Conservation (phyloP, 2,113 vertebrate genomes). For the Ammodytes marinus region DNA sequence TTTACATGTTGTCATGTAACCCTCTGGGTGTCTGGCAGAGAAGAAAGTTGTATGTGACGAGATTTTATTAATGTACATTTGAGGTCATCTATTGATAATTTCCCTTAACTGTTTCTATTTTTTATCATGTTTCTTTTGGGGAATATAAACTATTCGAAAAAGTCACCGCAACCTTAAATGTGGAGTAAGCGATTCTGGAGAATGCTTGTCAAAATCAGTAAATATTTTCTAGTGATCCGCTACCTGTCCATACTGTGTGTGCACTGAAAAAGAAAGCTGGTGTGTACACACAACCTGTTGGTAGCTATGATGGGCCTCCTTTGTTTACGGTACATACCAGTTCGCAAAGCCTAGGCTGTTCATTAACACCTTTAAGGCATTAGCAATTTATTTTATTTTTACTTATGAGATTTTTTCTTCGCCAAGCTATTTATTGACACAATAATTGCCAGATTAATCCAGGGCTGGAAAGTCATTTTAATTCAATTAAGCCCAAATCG, state of each 20-base stretch:
- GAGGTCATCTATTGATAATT: too few species aligned
- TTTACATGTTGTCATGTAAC: neutral
- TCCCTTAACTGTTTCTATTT: neutral
- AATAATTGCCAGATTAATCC: neutral
- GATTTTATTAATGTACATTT: neutral
- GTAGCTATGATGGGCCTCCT: too few species aligned
- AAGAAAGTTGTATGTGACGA: neutral
- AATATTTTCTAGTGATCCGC: too few species aligned
- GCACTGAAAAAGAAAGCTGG: too few species aligned
- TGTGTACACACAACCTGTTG: too few species aligned
- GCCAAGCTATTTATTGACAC: neutral
- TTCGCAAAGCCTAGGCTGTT: too few species aligned
- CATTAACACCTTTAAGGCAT: too few species aligned
- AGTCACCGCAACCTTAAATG: neutral
- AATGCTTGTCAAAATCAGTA: too few species aligned
- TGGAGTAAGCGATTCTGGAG: too few species aligned
- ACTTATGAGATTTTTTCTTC: neutral
- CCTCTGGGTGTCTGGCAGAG: neutral
- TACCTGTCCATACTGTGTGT: too few species aligned
- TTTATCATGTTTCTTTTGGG: neutral
- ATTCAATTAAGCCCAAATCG: neutral
- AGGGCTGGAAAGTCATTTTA: neutral
- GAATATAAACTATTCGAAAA: neutral
- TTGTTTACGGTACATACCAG: too few species aligned
- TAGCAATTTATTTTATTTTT: too few species aligned